phyloP scores from a whole-genome alignment of 2,888 invertebrate species.

The Limnephilus auricula region DNA sequence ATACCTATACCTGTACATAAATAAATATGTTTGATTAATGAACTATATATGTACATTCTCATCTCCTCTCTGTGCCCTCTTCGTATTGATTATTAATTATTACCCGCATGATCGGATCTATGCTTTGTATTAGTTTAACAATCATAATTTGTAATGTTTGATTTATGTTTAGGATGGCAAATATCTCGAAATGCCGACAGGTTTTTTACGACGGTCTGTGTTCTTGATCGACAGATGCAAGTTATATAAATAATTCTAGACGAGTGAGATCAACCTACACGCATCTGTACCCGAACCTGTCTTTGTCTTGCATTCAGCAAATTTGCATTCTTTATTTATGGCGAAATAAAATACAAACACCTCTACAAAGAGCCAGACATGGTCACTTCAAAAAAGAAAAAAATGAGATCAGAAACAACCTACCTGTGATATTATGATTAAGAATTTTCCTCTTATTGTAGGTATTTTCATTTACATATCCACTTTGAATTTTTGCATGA shows the following conservation, averaged over 20 bases:
- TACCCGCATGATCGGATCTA: slow-evolving; percentile 16
- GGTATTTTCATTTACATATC: no score
- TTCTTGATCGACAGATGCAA: not conserved
- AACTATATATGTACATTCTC: slow-evolving; percentile 11
- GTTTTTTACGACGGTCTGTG: slow-evolving; percentile 30
- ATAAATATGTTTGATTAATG: slow-evolving; percentile 25
- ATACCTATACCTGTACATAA: not conserved
- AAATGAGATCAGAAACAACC: not conserved
- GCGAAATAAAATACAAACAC: not conserved
- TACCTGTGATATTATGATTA: not conserved
- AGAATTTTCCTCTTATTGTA: no score
- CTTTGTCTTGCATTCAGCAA: not conserved
- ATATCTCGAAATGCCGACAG: slow-evolving; percentile 3
- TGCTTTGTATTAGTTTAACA: not conserved
- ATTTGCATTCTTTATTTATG: not conserved
- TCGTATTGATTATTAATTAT: not conserved
- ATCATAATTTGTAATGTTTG: slow-evolving; percentile 27
- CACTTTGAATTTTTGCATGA: not conserved
- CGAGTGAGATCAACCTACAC: slow-evolving; percentile 19
- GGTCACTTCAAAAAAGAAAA: not conserved
- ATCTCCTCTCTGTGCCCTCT: not conserved
- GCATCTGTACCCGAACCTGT: not conserved
- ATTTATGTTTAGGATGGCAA: slow-evolving; percentile 10
- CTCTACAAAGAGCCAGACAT: not conserved
- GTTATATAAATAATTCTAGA: slow-evolving; percentile 15